Conservation (phyloP, 2,888 invertebrate species). For the Morpho helenor region DNA sequence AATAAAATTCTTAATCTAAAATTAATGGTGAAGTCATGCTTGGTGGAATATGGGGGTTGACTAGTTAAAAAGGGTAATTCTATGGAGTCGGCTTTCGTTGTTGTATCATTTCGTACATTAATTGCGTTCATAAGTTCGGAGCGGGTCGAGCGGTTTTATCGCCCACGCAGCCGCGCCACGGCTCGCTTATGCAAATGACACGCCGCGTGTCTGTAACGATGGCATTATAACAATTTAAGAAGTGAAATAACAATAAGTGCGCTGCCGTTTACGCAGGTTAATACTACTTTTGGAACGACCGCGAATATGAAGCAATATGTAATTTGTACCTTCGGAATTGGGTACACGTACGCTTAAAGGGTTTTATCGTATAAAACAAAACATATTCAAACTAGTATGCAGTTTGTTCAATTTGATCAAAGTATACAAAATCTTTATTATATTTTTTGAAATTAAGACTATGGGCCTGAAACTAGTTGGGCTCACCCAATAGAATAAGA, state of each 20-base stretch:
- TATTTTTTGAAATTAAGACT: no score
- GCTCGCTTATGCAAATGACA: conserved; percentile 69
- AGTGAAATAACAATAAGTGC: conserved; percentile 70
- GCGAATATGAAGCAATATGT: conserved; percentile 18
- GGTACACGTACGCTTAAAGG: no score
- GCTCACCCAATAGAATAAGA: no score
- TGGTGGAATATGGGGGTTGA: conserved; percentile 26
- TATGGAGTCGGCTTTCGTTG: conserved; percentile 35
- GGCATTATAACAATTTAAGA: conserved; percentile 75
- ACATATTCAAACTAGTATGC: no score
- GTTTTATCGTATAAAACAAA: no score
- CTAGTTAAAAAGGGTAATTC: conserved; percentile 50
- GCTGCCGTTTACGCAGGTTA: conserved; percentile 38
- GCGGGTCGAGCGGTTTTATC: conserved; percentile 55
- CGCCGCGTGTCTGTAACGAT: conserved; percentile 68
- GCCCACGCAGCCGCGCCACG: conserved; percentile 51
- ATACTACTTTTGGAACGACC: conserved; percentile 19
- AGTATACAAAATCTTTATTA: no score
- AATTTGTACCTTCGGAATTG: neutral
- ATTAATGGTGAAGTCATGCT: conserved; percentile 46
- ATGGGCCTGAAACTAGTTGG: no score
- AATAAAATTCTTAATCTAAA: conserved; percentile 59
- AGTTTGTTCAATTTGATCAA: no score
- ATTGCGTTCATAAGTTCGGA: conserved; percentile 69
- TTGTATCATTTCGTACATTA: conserved; percentile 71